These are phyloP conservation scores for Berghia stephanieae DNA, from an alignment of 1,140 invertebrate genomes.

Conservation along the genomic window DNA sequence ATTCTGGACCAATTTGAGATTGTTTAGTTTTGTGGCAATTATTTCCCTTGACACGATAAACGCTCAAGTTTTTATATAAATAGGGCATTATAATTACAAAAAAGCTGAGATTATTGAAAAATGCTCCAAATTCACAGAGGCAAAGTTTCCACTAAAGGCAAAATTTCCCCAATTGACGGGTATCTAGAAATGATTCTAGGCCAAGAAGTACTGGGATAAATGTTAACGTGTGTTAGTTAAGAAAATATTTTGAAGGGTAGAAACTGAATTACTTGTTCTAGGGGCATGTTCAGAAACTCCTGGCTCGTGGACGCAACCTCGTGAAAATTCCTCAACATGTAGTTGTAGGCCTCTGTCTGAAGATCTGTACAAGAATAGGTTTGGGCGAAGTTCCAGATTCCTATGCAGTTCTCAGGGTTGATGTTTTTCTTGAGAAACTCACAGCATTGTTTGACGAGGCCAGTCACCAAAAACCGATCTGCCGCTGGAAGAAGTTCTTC, in stretches of 20 bases:
- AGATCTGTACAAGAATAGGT: conserved; percentile 79
- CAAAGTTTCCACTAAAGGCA: too few relatives aligned
- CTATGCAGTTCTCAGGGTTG: conserved; percentile 80
- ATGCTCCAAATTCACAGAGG: too few relatives aligned
- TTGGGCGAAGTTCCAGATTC: conserved; percentile 82
- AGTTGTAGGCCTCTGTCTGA: conserved; percentile 73
- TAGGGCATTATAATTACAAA: not conserved
- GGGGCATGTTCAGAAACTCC: conserved; percentile 39
- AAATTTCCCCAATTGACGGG: not conserved
- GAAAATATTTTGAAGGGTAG: not conserved
- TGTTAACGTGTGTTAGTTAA: not conserved
- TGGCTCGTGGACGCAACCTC: conserved; percentile 90
- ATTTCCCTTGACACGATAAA: too few relatives aligned
- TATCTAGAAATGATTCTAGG: not conserved
- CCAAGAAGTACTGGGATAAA: not conserved
- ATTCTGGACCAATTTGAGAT: too few relatives aligned
- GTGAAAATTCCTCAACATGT: conserved; percentile 52
- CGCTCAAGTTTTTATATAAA: too few relatives aligned
- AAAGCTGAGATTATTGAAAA: not conserved
- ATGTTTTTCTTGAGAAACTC: conserved; percentile 76
- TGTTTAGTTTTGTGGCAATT: too few relatives aligned
- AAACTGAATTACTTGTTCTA: conserved; percentile 19
- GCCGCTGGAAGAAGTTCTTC: conserved; percentile 73
- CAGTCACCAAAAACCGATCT: conserved; percentile 82
- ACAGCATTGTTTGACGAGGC: conserved; percentile 80